Evolutionary conservation across 2,113 vertebrate genomes (phyloP).

Genomic region (Tor tambroides): DNA sequence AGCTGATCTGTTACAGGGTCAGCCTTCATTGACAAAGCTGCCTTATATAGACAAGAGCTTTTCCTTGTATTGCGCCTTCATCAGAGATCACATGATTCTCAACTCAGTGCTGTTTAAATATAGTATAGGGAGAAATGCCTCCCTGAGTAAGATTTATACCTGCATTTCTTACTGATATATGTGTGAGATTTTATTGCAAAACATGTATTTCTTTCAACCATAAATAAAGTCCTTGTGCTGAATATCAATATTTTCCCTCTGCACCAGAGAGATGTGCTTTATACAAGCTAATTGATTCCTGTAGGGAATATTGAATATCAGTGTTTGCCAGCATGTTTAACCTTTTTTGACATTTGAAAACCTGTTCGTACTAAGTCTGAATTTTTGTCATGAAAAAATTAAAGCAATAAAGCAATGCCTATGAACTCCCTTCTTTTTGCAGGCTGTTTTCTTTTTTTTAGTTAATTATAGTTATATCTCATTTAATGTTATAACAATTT

Average conservation of each 20-base stretch:
- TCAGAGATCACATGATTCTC: neutral
- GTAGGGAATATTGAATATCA: neutral
- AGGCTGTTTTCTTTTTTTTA: neutral
- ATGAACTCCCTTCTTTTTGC: neutral
- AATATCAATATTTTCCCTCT: neutral
- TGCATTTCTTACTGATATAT: neutral
- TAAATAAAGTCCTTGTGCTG: neutral
- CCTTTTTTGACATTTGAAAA: conserved; percentile 2
- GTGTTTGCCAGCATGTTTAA: neutral
- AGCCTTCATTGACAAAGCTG: conserved; percentile 19
- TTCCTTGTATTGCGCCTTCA: conserved; percentile 26
- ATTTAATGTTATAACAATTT: no score
- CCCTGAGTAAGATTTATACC: neutral
- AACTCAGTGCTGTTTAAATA: neutral
- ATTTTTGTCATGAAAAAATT: neutral
- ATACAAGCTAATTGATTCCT: neutral
- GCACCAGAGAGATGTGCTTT: neutral
- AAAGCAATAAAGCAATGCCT: neutral
- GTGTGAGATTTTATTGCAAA: neutral
- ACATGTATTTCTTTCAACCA: neutral
- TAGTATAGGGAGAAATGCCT: conserved; percentile 1
- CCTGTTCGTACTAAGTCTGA: neutral
- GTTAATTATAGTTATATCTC: neutral
- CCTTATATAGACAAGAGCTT: conserved; percentile 12
- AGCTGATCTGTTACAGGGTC: conserved; percentile 11